These are phyloP conservation scores for Daboia siamensis DNA, from an alignment of 2,113 vertebrate species.

Conservation along the genomic window DNA sequence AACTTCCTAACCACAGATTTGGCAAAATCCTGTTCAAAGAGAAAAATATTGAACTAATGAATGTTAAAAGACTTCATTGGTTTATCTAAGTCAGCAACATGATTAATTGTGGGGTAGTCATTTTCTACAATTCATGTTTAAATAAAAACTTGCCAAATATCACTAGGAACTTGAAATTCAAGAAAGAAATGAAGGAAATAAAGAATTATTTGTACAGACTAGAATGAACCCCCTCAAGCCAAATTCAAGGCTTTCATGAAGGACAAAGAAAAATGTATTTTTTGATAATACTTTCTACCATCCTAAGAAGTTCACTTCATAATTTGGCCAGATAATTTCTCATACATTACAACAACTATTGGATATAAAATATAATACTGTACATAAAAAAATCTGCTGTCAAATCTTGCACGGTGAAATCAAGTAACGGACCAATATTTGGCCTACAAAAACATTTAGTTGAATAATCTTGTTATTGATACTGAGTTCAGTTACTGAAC, in stretches of 20 bases:
- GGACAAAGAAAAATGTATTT: not conserved
- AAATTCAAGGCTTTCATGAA: not conserved
- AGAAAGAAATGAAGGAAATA: not conserved
- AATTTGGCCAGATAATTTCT: not conserved
- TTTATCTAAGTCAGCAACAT: not conserved
- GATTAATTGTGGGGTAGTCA: not conserved
- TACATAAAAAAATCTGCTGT: not conserved
- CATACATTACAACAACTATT: not conserved
- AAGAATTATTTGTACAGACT: not conserved
- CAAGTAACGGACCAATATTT: not conserved
- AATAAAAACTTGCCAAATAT: not conserved
- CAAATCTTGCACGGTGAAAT: not conserved
- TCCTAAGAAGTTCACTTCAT: not conserved
- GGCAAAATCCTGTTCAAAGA: conserved; percentile 83
- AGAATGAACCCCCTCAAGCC: not conserved
- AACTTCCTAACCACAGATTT: conserved; percentile 92
- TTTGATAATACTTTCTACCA: not conserved
- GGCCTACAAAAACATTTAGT: not conserved
- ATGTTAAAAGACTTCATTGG: not conserved
- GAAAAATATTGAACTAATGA: not conserved
- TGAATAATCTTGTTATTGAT: not conserved
- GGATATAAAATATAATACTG: not conserved
- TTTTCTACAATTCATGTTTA: not conserved
- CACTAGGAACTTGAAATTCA: not conserved
- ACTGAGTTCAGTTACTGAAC: not conserved